A percentile compares a stretch with the other conserved stretches of the same genome.
Evolutionary conservation across 2,113 vertebrate species (phyloP).

Genomic region (Marmota flaviventris): DNA sequence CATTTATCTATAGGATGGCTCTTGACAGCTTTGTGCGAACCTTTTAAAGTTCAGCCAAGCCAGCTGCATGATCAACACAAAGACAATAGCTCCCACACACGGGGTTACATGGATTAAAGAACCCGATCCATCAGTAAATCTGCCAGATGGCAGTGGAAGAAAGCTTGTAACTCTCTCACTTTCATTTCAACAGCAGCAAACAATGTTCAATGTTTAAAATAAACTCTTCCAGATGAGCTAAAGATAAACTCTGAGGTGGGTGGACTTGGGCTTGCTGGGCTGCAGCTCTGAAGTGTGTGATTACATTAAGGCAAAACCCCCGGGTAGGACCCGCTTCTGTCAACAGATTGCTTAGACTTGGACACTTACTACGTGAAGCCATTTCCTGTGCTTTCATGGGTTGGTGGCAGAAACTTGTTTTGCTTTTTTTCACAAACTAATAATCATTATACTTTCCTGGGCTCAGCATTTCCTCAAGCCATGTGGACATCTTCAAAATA

Average conservation of each 20-base stretch:
- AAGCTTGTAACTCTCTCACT: slow-evolving; percentile 89
- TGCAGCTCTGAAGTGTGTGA: slow-evolving; percentile 81
- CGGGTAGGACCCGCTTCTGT: slow-evolving; percentile 86
- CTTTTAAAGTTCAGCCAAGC: slow-evolving; percentile 87
- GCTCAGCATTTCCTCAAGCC: slow-evolving; percentile 52
- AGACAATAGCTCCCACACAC: slow-evolving; percentile 89
- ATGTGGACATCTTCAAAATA: slow-evolving; percentile 43
- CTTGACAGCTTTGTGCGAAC: slow-evolving; percentile 84
- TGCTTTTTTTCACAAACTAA: slow-evolving; percentile 56
- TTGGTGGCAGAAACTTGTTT: slow-evolving; percentile 82
- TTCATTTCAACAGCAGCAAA: slow-evolving; percentile 91
- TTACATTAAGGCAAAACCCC: slow-evolving; percentile 85
- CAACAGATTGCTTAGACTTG: slow-evolving; percentile 84
- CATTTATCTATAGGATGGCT: slow-evolving; percentile 78
- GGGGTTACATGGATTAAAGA: slow-evolving; percentile 89
- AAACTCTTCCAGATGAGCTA: slow-evolving; percentile 94
- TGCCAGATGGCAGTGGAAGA: slow-evolving; percentile 90
- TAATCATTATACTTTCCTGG: slow-evolving; percentile 68
- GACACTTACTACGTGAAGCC: slow-evolving; percentile 86
- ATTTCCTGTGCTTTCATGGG: slow-evolving; percentile 88
- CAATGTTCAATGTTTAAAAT: slow-evolving; percentile 91
- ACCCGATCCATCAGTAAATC: slow-evolving; percentile 88
- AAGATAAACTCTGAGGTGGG: slow-evolving; percentile 89
- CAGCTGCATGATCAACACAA: slow-evolving; percentile 84
- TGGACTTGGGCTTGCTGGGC: slow-evolving; percentile 85